A percentile compares a stretch with the other conserved stretches of the same genome.
Evolutionary conservation across 1,140 invertebrate species (phyloP).

Genomic region (Drosophila watanabei): DNA sequence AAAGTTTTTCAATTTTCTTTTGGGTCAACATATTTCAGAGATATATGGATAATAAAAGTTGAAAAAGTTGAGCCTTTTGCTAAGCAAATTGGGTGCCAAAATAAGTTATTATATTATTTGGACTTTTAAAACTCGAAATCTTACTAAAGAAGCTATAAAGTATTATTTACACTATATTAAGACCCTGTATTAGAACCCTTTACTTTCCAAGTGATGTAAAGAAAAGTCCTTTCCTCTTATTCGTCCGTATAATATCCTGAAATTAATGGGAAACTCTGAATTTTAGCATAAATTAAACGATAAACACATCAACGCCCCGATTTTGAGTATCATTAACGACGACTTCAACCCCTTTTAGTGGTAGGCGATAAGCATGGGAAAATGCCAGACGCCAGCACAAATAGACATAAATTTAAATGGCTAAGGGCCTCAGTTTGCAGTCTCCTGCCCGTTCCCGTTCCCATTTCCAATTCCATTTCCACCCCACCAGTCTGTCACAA

Average conservation of each 20-base stretch:
- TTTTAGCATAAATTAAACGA: conserved; percentile 58
- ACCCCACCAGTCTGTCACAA: conserved; percentile 60
- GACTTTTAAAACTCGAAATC: background rate
- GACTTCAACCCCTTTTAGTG: conserved; percentile 35
- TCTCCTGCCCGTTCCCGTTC: background rate
- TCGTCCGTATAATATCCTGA: conserved; percentile 38
- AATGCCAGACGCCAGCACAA: conserved; percentile 50
- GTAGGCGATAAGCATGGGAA: conserved; percentile 50
- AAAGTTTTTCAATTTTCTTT: conserved; percentile 39
- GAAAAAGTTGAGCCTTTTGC: background rate
- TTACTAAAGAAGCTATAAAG: background rate
- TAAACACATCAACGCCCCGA: conserved; percentile 65
- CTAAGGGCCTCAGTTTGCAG: conserved; percentile 24
- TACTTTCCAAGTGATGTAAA: background rate
- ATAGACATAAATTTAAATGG: conserved; percentile 73
- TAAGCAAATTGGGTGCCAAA: background rate
- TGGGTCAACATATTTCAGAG: conserved; percentile 22
- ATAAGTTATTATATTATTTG: background rate
- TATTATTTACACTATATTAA: background rate
- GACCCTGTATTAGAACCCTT: background rate
- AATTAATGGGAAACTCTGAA: conserved; percentile 60
- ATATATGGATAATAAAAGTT: conserved; percentile 44
- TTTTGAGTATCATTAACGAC: conserved; percentile 36
- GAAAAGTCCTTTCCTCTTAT: background rate
- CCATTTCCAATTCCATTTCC: conserved; percentile 19